Evolutionary conservation across 2,113 vertebrate species (phyloP).

Genomic region (Pseudonaja textilis): DNA sequence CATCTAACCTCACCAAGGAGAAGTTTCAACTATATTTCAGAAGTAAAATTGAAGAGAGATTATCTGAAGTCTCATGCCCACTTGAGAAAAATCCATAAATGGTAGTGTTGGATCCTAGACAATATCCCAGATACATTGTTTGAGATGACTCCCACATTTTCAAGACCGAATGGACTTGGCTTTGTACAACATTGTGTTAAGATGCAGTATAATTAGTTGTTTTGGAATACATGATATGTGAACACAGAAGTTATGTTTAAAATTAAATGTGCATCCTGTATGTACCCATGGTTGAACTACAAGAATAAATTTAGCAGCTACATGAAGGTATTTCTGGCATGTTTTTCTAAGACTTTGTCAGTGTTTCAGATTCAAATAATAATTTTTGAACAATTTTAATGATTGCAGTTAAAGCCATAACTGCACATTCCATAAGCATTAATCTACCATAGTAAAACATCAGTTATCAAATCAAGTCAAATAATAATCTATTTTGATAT

Average conservation of each 20-base stretch:
- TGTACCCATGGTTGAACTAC: neutral
- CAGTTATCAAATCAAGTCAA: neutral
- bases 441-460: neutral
- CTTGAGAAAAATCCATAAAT: neutral
- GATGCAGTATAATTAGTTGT: neutral
- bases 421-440: neutral
- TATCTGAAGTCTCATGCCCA: neutral
- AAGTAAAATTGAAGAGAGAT: neutral
- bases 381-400: neutral
- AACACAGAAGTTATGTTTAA: neutral
- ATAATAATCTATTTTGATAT: neutral
- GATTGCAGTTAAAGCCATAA: neutral
- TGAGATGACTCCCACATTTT: neutral
- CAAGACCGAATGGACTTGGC: neutral
- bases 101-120: neutral
- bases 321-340: neutral
- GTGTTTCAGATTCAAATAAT: neutral
- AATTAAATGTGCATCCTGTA: neutral
- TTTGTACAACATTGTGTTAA: neutral
- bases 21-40: neutral
- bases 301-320: neutral
- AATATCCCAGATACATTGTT: neutral
- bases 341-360: neutral
- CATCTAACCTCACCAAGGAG: neutral
- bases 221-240: neutral